Base-by-base conservation (phyloP, 2,113 vertebrate genomes). In the Chinchilla lanigera region DNA sequence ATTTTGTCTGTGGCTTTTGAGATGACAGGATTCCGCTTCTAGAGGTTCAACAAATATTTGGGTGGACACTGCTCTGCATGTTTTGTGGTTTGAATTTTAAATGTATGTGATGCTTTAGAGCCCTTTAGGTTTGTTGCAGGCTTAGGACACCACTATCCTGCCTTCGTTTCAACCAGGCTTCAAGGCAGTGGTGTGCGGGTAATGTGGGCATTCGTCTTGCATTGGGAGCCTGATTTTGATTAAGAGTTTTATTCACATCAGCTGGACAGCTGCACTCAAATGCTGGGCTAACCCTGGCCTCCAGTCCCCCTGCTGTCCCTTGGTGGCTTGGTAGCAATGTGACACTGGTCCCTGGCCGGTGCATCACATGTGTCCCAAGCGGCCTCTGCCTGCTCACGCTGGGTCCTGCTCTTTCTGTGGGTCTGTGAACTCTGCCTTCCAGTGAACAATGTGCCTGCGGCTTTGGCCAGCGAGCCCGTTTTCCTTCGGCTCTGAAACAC, bases 341-440 rank as follows among this genome's bases (percentile, higher is more conserved):
- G 35, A 20, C 38, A 6, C 75, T 69, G 77, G 82, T 80, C 44
- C 44, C 67, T 80, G 61, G 82, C n/a, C 22, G n/a, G 8, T 71
- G 3, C 5, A 16, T 81, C 47, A 26, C 9, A 63, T 81, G 63
- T 44, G 85, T 95, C 82, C 38, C 86, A 71, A 78, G 84, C 88
- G 69, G 67, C 61, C n/a, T 90, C 38, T 24, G 67, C 60, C 69
- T 86, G 82, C 92, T 97, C 65, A 69, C 19, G 20, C 50, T 71
- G 47, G 67, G 60, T 73, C 65, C 89, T 91, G 89, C 28, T 67
- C 52, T 96, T 95, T 96, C 38, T 90, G 47, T 90, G 85, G 44
- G 63, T 33, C 60, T 73, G 26, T 83, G 60, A 90, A 50, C 58
- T 82, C 71, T 89, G 41, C 90, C 86, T 89, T 95, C 78, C 60